Percentiles rank a stretch among this genome's conserved stretches.
phyloP scores from a whole-genome alignment of 2,888 invertebrate genomes.

The Pemphredon lugubris region DNA sequence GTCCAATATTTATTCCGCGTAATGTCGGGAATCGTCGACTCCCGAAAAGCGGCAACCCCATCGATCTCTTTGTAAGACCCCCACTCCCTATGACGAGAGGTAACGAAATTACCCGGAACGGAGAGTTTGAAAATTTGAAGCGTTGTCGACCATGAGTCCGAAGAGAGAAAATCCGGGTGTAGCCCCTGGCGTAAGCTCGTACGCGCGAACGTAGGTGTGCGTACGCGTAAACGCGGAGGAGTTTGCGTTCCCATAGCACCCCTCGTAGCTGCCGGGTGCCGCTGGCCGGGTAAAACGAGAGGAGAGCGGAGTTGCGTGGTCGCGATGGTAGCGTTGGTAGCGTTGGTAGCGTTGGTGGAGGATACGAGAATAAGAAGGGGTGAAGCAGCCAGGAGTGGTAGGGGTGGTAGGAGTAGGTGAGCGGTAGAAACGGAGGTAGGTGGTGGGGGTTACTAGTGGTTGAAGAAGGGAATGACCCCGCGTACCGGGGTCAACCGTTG shows the following conservation, averaged over 20 bases:
- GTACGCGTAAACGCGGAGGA: slow-evolving; percentile 54
- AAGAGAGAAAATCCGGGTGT: slow-evolving; percentile 43
- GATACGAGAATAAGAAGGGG: slow-evolving; percentile 42
- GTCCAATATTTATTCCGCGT: slow-evolving; percentile 36
- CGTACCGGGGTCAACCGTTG: slow-evolving; percentile 75
- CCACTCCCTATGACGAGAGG: neutral
- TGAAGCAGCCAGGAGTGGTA: slow-evolving; percentile 6
- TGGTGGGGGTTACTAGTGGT: slow-evolving; percentile 64
- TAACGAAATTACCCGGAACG: no score
- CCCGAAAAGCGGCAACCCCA: slow-evolving; percentile 1
- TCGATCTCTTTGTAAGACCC: slow-evolving; percentile 11
- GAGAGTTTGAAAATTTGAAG: neutral
- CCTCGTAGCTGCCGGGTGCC: slow-evolving; percentile 65
- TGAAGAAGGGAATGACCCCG: slow-evolving; percentile 77
- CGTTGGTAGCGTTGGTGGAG: slow-evolving; percentile 33
- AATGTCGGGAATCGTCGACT: slow-evolving; percentile 29
- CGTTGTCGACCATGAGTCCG: neutral
- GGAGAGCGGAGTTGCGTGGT: slow-evolving; percentile 59
- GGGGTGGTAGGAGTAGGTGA: slow-evolving; percentile 32
- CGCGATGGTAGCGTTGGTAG: slow-evolving; percentile 48
- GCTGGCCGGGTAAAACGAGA: slow-evolving; percentile 60
- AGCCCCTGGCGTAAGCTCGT: slow-evolving; percentile 29
- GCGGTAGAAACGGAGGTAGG: slow-evolving; percentile 39
- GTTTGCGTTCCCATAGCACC: slow-evolving; percentile 68
- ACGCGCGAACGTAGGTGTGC: slow-evolving; percentile 38